Evolutionary conservation across 1,140 invertebrate species (phyloP).

Genomic region (Macrotrachela quadricornifera): DNA sequence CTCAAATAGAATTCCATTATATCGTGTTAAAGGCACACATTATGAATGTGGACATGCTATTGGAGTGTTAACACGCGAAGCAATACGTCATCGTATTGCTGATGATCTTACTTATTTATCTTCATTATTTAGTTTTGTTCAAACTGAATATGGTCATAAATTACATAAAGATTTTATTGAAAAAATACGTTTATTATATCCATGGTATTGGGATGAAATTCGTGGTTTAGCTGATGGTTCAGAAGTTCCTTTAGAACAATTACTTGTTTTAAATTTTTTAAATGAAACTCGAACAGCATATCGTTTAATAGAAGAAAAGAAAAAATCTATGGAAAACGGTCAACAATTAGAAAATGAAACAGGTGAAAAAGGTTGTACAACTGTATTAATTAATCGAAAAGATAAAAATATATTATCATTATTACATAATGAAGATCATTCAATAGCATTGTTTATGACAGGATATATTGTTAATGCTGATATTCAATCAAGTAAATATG

Average conservation of each 20-base stretch:
- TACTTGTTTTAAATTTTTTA: constrained; percentile 1
- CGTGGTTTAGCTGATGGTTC: constrained; percentile 2
- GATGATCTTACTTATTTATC: no score
- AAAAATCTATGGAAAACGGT: not conserved
- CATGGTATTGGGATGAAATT: constrained; percentile 8
- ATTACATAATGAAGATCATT: constrained; percentile 8
- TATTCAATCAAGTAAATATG: not conserved
- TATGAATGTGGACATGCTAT: no score
- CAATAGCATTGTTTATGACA: not conserved
- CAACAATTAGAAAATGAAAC: not conserved
- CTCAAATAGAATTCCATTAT: no score
- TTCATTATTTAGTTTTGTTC: no score
- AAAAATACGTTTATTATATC: not conserved
- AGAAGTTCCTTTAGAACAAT: not conserved
- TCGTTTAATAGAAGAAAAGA: not conserved
- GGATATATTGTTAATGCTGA: not conserved
- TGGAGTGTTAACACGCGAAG: no score
- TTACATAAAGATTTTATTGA: no score
- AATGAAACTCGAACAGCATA: not conserved
- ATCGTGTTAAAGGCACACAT: no score
- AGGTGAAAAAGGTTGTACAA: not conserved
- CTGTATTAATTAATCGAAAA: not conserved
- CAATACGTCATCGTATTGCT: no score
- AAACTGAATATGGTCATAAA: no score
- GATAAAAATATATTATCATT: not conserved